Evolutionary conservation across 1,140 invertebrate genomes (phyloP).

Genomic region (Papilio dardanus): DNA sequence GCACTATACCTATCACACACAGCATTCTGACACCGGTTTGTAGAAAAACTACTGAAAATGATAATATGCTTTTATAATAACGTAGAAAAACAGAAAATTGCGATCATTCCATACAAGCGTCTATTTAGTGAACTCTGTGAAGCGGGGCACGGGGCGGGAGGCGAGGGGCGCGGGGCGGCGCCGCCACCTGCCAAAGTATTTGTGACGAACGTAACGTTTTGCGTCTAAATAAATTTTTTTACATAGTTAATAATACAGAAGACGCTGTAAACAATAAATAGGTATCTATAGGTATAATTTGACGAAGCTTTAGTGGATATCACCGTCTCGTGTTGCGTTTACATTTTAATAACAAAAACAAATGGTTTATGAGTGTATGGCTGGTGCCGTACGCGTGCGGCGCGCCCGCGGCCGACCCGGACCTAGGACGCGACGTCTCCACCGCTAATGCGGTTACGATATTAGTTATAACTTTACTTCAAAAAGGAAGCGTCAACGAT

Average conservation of each 20-base stretch:
- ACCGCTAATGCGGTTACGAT: background rate
- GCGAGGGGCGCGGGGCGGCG: background rate
- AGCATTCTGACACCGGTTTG: too few species aligned
- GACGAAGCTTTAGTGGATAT: background rate
- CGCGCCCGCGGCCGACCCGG: background rate
- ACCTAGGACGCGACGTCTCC: background rate
- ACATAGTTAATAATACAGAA: background rate
- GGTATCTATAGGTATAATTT: background rate
- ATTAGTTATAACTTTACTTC: background rate
- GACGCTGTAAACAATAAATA: background rate
- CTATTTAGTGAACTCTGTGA: background rate
- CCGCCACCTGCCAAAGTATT: conserved; percentile 14
- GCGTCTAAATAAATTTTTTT: background rate
- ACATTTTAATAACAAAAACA: background rate
- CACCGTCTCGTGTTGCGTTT: background rate
- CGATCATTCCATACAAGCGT: background rate
- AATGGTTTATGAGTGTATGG: background rate
- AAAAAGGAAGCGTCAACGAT: background rate
- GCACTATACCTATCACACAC: too few species aligned
- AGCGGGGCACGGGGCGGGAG: background rate
- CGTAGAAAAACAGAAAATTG: background rate
- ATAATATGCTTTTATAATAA: background rate
- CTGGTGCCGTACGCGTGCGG: background rate
- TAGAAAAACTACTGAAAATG: background rate
- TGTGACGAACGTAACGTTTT: background rate